These are phyloP conservation scores for Tachypleus tridentatus DNA, from an alignment of 1,140 invertebrate genomes.

Conservation along the genomic window DNA sequence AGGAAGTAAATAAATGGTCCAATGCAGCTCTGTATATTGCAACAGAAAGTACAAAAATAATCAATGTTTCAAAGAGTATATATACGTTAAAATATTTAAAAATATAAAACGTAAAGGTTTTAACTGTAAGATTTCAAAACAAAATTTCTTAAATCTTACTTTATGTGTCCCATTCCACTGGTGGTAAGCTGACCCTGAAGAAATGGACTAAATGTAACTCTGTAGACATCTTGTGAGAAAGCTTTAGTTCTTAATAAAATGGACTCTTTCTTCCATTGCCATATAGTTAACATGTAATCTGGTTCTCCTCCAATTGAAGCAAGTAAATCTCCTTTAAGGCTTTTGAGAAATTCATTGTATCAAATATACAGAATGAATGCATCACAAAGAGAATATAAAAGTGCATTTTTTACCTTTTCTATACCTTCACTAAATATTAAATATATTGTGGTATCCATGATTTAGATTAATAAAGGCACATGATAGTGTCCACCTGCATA, in stretches of 20 bases:
- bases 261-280: constrained; percentile 63
- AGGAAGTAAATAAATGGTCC: no score
- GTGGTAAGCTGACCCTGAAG: constrained; percentile 61
- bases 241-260: constrained; percentile 64
- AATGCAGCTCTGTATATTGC: constrained; percentile 1
- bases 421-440: no score
- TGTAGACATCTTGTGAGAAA: constrained; percentile 60
- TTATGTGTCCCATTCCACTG: constrained; percentile 64
- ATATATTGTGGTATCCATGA: no score
- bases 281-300: constrained; percentile 74
- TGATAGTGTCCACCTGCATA: no score
- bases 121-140: neutral
- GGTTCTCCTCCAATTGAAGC: constrained; percentile 70
- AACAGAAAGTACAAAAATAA: neutral
- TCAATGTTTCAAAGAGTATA: constrained; percentile 1
- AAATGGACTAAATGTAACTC: constrained; percentile 63
- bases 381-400: no score
- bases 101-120: neutral
- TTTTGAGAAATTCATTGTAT: constrained; percentile 27
- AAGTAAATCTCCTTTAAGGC: constrained; percentile 60
- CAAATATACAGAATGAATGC: no score
- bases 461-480: no score
- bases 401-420: no score
- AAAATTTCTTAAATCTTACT: constrained; percentile 33
- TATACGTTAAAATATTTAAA: neutral